These are phyloP conservation scores for Drosophila siamana DNA, from an alignment of 2,888 invertebrate species.

Conservation along the genomic window DNA sequence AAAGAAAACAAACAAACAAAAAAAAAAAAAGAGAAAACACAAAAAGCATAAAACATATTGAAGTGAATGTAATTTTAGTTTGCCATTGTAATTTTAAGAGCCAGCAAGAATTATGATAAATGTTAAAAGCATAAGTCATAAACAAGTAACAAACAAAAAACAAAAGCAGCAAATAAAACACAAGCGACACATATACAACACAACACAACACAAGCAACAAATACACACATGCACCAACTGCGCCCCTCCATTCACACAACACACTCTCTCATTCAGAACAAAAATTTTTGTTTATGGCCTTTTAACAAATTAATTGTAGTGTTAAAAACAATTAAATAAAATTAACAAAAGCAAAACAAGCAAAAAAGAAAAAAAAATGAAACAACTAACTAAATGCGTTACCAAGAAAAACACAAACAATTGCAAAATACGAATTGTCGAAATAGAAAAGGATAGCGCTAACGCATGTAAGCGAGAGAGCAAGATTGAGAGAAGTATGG, in stretches of 20 bases:
- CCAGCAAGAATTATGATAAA: constrained; percentile 27
- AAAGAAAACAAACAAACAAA: constrained; percentile 9
- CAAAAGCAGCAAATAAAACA: neutral
- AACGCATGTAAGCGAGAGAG: neutral
- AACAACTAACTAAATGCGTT: constrained; percentile 38
- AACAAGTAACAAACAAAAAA: neutral
- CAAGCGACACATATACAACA: neutral
- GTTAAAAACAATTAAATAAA: constrained; percentile 65
- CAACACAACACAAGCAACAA: constrained; percentile 3
- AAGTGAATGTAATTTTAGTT: constrained; percentile 50
- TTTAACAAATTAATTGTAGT: constrained; percentile 75
- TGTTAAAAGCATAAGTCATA: constrained; percentile 16
- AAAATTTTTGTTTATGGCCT: constrained; percentile 66
- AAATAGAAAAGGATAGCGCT: constrained; percentile 17
- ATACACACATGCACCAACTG: constrained; percentile 1
- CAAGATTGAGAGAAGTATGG: constrained; percentile 4
- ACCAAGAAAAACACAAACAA: constrained; percentile 14
- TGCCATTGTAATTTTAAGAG: constrained; percentile 59
- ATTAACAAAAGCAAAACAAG: constrained; percentile 18
- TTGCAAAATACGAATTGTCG: neutral
- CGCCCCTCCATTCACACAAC: constrained; percentile 9
- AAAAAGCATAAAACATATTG: constrained; percentile 24
- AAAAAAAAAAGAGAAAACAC: neutral
- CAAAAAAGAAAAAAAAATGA: too few relatives aligned
- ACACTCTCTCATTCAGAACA: constrained; percentile 32